Evolutionary conservation across 2,797 vertebrate species (phyloP).

Genomic region (Hafferia zeledoni): DNA sequence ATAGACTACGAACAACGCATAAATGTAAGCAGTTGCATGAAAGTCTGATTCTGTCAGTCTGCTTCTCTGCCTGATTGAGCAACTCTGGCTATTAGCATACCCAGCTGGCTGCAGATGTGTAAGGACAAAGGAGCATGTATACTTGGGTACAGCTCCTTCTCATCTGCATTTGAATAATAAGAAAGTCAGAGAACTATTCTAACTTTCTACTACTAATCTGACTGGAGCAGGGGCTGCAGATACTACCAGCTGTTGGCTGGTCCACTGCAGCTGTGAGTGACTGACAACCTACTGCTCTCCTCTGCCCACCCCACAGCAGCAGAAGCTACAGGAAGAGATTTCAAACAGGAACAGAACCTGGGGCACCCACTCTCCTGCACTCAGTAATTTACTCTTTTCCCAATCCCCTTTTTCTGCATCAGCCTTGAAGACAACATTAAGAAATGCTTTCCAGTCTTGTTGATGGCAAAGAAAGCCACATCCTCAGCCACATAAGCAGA

Average conservation of each 20-base stretch:
- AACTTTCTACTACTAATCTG: not conserved
- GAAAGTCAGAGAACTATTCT: not conserved
- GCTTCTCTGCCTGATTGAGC: not conserved
- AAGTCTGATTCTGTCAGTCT: not conserved
- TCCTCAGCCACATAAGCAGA: not conserved
- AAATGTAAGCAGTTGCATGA: not conserved
- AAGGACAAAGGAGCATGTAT: not conserved
- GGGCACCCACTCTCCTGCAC: not conserved
- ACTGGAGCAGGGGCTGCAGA: not conserved
- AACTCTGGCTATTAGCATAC: not conserved
- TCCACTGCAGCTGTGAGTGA: not conserved
- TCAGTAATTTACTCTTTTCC: not conserved
- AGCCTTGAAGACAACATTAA: not conserved
- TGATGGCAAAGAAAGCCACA: not conserved
- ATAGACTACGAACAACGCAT: not conserved
- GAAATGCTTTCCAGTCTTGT: not conserved
- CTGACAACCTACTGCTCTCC: not conserved
- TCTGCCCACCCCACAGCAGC: not conserved
- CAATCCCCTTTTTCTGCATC: not conserved
- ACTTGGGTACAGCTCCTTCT: not conserved
- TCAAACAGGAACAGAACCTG: not conserved
- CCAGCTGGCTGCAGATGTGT: not conserved
- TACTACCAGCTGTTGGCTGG: not conserved
- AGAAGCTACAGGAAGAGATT: not conserved
- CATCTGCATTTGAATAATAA: not conserved